Base-by-base conservation (phyloP, 2,797 vertebrate species). In the Spinus pinus region DNA sequence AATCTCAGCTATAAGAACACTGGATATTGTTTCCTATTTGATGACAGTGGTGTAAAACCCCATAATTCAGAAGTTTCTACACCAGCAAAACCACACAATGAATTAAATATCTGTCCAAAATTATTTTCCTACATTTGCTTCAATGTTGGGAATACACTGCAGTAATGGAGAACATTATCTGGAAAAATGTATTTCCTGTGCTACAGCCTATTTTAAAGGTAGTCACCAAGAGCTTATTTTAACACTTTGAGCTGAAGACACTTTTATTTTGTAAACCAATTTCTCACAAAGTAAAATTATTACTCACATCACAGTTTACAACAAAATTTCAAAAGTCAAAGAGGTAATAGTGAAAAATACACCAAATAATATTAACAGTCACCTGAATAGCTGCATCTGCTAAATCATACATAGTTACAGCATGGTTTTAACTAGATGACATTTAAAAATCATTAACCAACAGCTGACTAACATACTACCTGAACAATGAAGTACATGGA, bases 51-150 rank as follows among this genome's bases (percentile, higher is more conserved):
- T 2, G 0, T 67, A 60, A 74, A 92, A 74, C 2, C 1, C 1
- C 1, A 1, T 8, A 56, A 78, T 61, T 58, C 16, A 77, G 8
- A 69, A 35, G 12, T n/a, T 2, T 66, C 19, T 42, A 70, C 22
- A 31, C 2, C 2, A 0, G 31, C 7, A 83, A 30, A 47, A 67
- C 39, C 73, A 57, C 35, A 61, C 4, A 0, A 14, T 5, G 12
- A 56, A 11, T 83, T 67, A 81, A 74, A 23, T 30, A 62, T 9
- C 33, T 65, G 9, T 44, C 49, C 31, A 72, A 79, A 64, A 75
- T 47, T 17, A 50, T 57, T 65, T 61, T 65, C 24, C 24, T 81
- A 28, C 3, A 27, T 71, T 70, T 92, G 27, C 19, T 81, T 70
- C 60, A 61, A 14, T 23, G 3, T 24, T 75, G 18, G n/a, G 6